phyloP scores from a whole-genome alignment of 2,888 invertebrate genomes.

The Spodoptera picta region DNA sequence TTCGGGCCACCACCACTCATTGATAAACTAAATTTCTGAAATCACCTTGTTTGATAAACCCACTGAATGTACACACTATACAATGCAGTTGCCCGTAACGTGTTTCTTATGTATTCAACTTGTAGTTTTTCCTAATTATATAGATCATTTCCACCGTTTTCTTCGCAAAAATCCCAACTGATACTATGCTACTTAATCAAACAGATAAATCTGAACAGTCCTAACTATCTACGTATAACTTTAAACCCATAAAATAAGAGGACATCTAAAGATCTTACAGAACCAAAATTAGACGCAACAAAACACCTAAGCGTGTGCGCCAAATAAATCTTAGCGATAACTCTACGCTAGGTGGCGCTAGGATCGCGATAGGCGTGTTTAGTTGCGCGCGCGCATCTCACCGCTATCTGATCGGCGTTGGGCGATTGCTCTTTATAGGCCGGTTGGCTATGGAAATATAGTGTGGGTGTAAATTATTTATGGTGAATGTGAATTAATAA shows the following conservation, averaged over 20 bases:
- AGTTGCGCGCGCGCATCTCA: constrained; percentile 58
- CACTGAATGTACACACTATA: too few species aligned
- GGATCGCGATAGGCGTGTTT: constrained; percentile 70
- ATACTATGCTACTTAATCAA: too few species aligned
- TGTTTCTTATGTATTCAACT: too few species aligned
- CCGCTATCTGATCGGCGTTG: constrained; percentile 58
- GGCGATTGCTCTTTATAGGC: constrained; percentile 66
- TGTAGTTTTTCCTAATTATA: too few species aligned
- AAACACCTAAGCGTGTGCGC: constrained; percentile 60
- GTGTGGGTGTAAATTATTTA: constrained; percentile 30
- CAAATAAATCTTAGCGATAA: constrained; percentile 77
- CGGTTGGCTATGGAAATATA: constrained; percentile 47
- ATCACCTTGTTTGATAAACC: too few species aligned
- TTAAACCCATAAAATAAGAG: constrained; percentile 17
- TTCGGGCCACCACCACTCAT: too few species aligned
- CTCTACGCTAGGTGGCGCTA: constrained; percentile 72
- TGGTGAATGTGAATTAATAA: constrained; percentile 7
- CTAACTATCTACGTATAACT: too few species aligned
- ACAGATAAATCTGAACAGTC: too few species aligned
- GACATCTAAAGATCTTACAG: constrained; percentile 40
- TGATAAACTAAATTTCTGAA: too few species aligned
- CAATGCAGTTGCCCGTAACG: too few species aligned
- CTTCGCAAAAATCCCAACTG: too few species aligned
- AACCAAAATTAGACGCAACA: constrained; percentile 65
- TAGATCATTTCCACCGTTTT: too few species aligned